Percentiles rank a stretch among this genome's conserved stretches.
Conservation (phyloP, 2,113 vertebrate species). For the Brachyistius frenatus region DNA sequence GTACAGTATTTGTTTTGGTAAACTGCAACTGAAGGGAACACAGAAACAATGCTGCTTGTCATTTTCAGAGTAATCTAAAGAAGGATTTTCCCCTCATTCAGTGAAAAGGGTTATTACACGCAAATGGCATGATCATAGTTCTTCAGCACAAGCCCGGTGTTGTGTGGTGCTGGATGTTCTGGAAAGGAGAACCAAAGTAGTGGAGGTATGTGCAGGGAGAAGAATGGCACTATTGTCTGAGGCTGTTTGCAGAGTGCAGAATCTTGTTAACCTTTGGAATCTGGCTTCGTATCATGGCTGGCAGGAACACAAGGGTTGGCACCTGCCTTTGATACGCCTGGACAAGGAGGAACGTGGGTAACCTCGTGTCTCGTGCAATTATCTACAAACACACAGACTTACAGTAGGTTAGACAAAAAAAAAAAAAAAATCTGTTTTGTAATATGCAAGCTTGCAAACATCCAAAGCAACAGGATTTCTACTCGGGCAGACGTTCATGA, state of each 20-base stretch:
- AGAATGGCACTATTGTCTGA: conserved; percentile 77
- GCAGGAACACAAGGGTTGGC: conserved; percentile 70
- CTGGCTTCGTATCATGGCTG: conserved; percentile 69
- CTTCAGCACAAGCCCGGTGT: conserved; percentile 51
- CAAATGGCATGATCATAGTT: conserved; percentile 55
- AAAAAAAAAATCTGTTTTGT: background rate
- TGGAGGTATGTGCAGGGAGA: conserved; percentile 69
- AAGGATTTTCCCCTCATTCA: conserved; percentile 16
- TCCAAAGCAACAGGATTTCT: background rate
- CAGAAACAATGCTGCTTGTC: background rate
- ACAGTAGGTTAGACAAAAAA: background rate
- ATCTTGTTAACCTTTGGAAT: conserved; percentile 79
- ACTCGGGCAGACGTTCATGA: too few species aligned
- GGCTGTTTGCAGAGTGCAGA: conserved; percentile 71
- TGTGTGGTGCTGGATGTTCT: conserved; percentile 66
- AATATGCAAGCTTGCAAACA: conserved; percentile 6
- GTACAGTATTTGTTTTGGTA: too few species aligned
- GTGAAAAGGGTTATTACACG: conserved; percentile 46
- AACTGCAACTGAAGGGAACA: too few species aligned
- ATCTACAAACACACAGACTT: conserved; percentile 3
- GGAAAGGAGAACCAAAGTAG: conserved; percentile 61
- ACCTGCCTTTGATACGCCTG: conserved; percentile 70
- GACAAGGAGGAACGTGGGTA: conserved; percentile 63
- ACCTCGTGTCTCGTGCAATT: conserved; percentile 32
- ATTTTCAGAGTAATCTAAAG: conserved; percentile 1